Conservation (phyloP, 2,888 invertebrate genomes). For the Agrochola litura region DNA sequence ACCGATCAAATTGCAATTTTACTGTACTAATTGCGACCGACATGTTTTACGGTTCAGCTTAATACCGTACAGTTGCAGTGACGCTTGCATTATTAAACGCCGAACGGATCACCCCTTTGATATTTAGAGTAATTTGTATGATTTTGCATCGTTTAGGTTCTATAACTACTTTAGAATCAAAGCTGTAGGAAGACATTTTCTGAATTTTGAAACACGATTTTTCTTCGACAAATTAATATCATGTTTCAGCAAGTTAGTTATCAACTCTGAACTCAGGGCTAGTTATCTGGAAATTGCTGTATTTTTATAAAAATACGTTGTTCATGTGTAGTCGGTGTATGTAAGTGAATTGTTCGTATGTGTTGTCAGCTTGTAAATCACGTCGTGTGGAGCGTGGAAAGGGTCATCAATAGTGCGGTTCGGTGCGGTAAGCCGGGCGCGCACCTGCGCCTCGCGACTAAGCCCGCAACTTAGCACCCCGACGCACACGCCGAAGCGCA, state of each 20-base stretch:
- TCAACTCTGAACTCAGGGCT: neutral
- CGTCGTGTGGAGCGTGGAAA: constrained; percentile 44
- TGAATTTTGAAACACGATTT: neutral
- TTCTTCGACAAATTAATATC: neutral
- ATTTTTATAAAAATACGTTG: neutral
- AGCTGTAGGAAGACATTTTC: neutral
- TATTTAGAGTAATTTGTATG: constrained; percentile 38
- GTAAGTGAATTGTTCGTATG: constrained; percentile 3
- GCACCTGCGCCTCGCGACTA: constrained; percentile 81
- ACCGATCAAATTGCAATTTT: constrained; percentile 90
- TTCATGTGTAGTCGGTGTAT: neutral
- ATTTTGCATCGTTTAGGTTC: constrained; percentile 19
- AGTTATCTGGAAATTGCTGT: neutral
- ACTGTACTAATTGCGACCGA: constrained; percentile 87
- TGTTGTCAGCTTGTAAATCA: constrained; percentile 58
- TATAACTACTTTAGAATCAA: neutral
- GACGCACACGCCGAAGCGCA: constrained; percentile 31
- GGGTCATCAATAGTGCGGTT: constrained; percentile 76
- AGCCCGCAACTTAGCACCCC: constrained; percentile 73
- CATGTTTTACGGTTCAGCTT: constrained; percentile 82
- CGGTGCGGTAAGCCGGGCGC: constrained; percentile 73
- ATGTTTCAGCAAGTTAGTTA: neutral
- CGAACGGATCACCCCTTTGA: constrained; percentile 55
- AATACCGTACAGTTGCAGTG: constrained; percentile 72
- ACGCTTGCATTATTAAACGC: constrained; percentile 57